Percentiles rank a stretch among this genome's conserved stretches.
Conservation (phyloP, 1,140 invertebrate species). For the Drosophila melanica region DNA sequence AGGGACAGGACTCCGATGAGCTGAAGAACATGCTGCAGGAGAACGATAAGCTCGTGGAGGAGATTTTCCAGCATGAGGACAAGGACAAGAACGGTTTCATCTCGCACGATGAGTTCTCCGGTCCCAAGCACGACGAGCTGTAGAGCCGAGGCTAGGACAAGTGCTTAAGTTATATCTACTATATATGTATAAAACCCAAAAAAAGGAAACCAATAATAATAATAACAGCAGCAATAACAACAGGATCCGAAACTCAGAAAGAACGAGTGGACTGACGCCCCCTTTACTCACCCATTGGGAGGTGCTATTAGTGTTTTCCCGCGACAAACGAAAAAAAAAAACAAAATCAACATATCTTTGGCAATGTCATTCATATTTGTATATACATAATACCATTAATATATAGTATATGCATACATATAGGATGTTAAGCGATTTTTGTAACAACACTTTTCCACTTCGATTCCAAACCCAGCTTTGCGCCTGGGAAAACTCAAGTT, state of each 20-base stretch:
- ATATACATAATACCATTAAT: constrained; percentile 38
- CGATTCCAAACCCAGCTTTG: constrained; percentile 6
- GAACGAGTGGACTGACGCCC: constrained; percentile 52
- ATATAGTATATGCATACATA: constrained; percentile 20
- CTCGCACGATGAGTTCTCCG: constrained; percentile 97
- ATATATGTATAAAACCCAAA: constrained; percentile 48
- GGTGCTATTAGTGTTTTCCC: constrained; percentile 18
- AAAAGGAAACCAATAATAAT: constrained; percentile 28
- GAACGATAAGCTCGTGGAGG: constrained; percentile 96
- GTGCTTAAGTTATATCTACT: constrained; percentile 75
- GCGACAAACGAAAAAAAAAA: not conserved
- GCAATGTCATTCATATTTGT: constrained; percentile 51
- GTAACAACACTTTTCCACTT: constrained; percentile 16
- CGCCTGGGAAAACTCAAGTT: constrained; percentile 51
- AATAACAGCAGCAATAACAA: constrained; percentile 18
- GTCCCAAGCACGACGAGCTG: constrained; percentile 98
- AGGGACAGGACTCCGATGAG: constrained; percentile 90
- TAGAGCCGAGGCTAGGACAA: constrained; percentile 85
- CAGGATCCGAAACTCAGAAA: constrained; percentile 32
- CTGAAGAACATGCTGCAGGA: constrained; percentile 94
- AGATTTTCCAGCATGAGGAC: constrained; percentile 98
- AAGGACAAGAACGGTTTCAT: constrained; percentile 98
- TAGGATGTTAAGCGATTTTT: constrained; percentile 31
- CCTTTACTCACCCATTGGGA: not conserved
- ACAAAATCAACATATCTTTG: constrained; percentile 4